phyloP scores from a whole-genome alignment of 2,888 invertebrate genomes.

The Agriotes lineatus region DNA sequence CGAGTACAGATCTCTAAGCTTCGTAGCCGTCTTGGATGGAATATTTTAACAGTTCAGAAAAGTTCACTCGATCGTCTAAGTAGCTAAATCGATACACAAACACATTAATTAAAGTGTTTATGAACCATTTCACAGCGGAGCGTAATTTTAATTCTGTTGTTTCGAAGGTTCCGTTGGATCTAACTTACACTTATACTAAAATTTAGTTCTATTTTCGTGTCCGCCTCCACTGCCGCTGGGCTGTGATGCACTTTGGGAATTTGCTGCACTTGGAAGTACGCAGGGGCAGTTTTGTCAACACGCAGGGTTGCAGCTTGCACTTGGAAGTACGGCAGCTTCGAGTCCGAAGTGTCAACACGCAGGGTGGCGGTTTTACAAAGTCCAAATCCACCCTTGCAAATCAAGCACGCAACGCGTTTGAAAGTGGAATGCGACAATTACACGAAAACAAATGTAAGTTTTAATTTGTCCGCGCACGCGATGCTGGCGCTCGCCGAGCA shows the following conservation, averaged over 20 bases:
- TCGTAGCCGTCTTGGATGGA: conserved; percentile 49
- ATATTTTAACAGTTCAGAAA: conserved; percentile 40
- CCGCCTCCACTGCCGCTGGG: background rate
- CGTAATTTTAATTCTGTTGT: conserved; percentile 27
- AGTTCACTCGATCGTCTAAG: conserved; percentile 36
- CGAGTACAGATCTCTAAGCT: conserved; percentile 45
- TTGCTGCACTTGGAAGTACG: background rate
- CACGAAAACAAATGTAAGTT: conserved; percentile 36
- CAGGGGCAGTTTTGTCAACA: too few relatives aligned
- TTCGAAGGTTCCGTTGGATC: background rate
- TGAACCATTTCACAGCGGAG: conserved; percentile 26
- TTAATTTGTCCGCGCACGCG: conserved; percentile 39
- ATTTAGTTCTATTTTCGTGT: background rate
- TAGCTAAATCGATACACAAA: conserved; percentile 40
- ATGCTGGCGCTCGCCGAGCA: conserved; percentile 34
- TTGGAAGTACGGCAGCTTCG: background rate
- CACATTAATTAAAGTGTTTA: conserved; percentile 44
- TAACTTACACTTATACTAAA: background rate
- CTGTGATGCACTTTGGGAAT: background rate
- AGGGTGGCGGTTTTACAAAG: background rate
- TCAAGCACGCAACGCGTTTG: conserved; percentile 33
- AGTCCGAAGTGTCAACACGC: background rate
- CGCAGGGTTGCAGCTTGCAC: too few relatives aligned
- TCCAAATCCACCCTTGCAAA: conserved; percentile 8
- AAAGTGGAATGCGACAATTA: conserved; percentile 39